Evolutionary conservation across 2,797 vertebrate genomes (phyloP), one percentile per base, ranked within the genome.

Genomic region (Sandelia bainsii): DNA sequence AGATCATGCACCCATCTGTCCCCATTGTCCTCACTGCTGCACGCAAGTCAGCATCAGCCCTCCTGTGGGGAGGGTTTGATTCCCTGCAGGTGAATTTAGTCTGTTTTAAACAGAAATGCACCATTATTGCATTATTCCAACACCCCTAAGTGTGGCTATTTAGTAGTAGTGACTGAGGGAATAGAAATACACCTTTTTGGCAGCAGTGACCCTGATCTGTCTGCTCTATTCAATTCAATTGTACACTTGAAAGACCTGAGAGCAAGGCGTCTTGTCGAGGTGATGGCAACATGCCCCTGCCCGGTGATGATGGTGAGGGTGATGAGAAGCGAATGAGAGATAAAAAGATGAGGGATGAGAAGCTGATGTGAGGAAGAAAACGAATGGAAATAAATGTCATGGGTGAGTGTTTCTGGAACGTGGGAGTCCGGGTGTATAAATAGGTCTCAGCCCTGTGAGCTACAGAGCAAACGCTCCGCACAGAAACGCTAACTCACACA

Each of bases 391-490:
- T n/a, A 81, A 80, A 81, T 63, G 77, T 85, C 76, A 73, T 25
- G 63, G 29, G 39, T 59, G 62, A 72, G 65, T 25, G 50, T 70
- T 78, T 72, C 25, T 75, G 9, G 52, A 72, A 75, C 50, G 71
- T 56, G 71, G 77, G 81, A 51, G 70, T 70, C 22, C 27, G 48
- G 40, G 34, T 75, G 64, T 78, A 81, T 60, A 81, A 87, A 88
- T 82, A 87, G 84, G 65, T 73, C 81, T 73, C 13, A 40, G 70
- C 57, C 66, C 69, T 69, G 49, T 74, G 69, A 85, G 83, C 75
- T n/a, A 72, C 66, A 32, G 64, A 80, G 68, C 46, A 76, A 79
- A 62, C 2, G 17, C 48, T 76, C 42, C 7, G 17, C 58, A 25
- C 57, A 64, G 20, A 59, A 84, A 85, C 5, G 19, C 58, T 70